Conservation (phyloP, 2,113 vertebrate genomes). For the Eleginops maclovinus region DNA sequence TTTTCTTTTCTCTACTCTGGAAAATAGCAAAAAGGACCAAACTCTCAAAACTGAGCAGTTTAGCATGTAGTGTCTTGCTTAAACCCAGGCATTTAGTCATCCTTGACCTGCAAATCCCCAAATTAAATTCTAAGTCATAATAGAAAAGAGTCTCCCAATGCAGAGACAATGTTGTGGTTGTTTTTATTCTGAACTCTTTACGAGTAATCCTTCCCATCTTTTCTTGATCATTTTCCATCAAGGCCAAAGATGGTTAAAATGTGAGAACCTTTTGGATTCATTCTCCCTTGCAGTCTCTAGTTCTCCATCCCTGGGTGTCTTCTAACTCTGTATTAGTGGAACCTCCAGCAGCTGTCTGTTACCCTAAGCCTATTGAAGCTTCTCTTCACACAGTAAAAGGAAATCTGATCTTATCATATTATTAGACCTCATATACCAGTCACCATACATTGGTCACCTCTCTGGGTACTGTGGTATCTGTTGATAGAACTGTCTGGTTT, state of each 20-base stretch:
- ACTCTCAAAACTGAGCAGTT: too few relatives aligned
- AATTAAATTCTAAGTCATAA: background rate
- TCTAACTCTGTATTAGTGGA: background rate
- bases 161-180: too few relatives aligned
- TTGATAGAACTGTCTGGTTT: background rate
- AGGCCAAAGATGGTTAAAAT: background rate
- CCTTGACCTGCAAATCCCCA: background rate
- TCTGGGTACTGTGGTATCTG: background rate
- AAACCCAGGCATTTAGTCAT: background rate
- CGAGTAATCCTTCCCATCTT: background rate
- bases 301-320: background rate
- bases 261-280: background rate
- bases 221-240: background rate
- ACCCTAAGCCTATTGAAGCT: background rate
- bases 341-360: conserved; percentile 7
- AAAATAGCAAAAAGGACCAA: too few relatives aligned
- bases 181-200: background rate
- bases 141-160: too few relatives aligned
- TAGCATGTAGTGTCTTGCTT: background rate
- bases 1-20: too few relatives aligned
- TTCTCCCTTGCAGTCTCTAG: background rate
- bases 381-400: background rate
- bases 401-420: background rate
- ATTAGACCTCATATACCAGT: background rate
- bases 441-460: too few relatives aligned